phyloP scores from a whole-genome alignment of 2,113 vertebrate species.

The Semnornis frantzii region DNA sequence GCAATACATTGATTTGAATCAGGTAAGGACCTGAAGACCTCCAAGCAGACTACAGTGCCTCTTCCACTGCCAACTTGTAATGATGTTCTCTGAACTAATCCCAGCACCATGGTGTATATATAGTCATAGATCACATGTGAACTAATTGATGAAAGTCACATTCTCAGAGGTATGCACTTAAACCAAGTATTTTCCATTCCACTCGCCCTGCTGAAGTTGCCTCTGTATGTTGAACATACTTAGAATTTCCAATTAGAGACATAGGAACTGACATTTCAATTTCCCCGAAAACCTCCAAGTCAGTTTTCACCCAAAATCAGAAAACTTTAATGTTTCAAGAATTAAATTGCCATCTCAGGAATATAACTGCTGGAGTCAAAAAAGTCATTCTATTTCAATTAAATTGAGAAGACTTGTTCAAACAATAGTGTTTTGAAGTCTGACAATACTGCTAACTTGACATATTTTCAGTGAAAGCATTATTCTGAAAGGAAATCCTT shows the following conservation, averaged over 20 bases:
- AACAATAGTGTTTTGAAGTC: not conserved
- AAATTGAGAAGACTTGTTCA: not conserved
- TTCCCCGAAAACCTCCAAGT: not conserved
- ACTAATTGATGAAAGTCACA: not conserved
- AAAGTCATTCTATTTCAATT: not conserved
- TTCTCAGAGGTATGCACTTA: not conserved
- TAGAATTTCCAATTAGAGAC: not conserved
- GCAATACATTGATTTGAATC: no score
- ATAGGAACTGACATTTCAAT: not conserved
- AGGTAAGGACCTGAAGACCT: not conserved
- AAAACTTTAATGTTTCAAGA: not conserved
- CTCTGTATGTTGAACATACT: not conserved
- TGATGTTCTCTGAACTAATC: not conserved
- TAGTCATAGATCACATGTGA: not conserved
- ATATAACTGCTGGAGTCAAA: not conserved
- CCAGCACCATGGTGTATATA: not conserved
- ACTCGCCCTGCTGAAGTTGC: not conserved
- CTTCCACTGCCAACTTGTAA: not conserved
- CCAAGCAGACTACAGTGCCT: not conserved
- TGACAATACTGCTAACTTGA: not conserved
- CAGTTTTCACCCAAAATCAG: not conserved
- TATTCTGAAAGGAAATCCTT: conserved; percentile 14
- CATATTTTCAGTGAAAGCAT: not conserved
- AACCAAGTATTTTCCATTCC: not conserved
- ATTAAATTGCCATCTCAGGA: not conserved